Conservation (phyloP, 2,888 invertebrate species). For the Malthinus seriepunctatus region DNA sequence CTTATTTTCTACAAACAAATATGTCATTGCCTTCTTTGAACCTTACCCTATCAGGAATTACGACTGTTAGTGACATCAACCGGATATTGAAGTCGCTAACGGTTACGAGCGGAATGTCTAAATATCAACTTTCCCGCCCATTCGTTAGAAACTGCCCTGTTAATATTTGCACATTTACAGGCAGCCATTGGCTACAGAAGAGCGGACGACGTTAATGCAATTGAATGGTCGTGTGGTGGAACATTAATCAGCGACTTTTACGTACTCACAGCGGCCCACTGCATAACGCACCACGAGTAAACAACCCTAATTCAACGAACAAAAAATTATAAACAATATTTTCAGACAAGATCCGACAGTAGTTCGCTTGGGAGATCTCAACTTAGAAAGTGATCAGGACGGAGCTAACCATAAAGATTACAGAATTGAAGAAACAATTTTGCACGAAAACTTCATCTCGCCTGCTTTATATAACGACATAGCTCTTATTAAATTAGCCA, state of each 20-base stretch:
- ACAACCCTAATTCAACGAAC: slow-evolving; percentile 45
- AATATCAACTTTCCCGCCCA: no score
- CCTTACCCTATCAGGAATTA: no score
- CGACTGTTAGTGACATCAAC: no score
- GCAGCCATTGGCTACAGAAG: no score
- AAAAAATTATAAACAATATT: neutral
- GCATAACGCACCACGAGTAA: slow-evolving; percentile 44
- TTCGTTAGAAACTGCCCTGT: no score
- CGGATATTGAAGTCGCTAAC: no score
- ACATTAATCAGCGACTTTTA: slow-evolving; percentile 58
- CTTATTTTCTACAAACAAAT: no score
- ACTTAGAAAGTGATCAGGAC: slow-evolving; percentile 56
- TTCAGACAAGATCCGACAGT: slow-evolving; percentile 37
- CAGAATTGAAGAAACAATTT: slow-evolving; percentile 52
- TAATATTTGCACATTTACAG: no score
- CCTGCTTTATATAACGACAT: slow-evolving; percentile 67
- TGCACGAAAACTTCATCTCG: slow-evolving; percentile 61
- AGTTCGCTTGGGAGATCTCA: slow-evolving; percentile 63
- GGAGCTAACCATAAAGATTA: slow-evolving; percentile 57
- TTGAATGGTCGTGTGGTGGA: slow-evolving; percentile 58
- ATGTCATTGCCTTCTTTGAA: no score
- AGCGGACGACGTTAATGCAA: slow-evolving; percentile 27
- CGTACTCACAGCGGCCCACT: slow-evolving; percentile 64
- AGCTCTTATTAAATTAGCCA: slow-evolving; percentile 61
- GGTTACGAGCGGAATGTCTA: no score